Conservation (phyloP, 2,113 vertebrate genomes). For the Hippoglossus stenolepis region DNA sequence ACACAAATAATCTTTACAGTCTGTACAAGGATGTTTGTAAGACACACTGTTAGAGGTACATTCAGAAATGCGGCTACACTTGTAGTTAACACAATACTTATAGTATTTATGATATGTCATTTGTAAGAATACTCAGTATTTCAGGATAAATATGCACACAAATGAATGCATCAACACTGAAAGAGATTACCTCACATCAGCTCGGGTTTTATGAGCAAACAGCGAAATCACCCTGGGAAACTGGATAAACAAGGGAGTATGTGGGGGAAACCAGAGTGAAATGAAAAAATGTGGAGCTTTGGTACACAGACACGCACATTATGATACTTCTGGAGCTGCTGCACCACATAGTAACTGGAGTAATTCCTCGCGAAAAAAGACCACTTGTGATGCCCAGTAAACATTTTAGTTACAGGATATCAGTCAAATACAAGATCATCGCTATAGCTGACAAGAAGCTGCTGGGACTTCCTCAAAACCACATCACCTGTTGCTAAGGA, state of each 20-base stretch:
- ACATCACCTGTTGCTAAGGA: slow-evolving; percentile 20
- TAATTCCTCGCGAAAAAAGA: slow-evolving; percentile 13
- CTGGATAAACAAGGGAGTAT: not conserved
- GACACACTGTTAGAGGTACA: slow-evolving; percentile 63
- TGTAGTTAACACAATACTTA: slow-evolving; percentile 34
- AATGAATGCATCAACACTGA: slow-evolving; percentile 16
- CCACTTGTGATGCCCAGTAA: not conserved
- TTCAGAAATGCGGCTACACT: slow-evolving; percentile 64
- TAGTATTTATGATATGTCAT: slow-evolving; percentile 52
- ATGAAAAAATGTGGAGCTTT: not conserved
- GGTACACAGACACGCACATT: not conserved
- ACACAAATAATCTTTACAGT: slow-evolving; percentile 55
- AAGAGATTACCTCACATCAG: not conserved
- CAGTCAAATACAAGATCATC: slow-evolving; percentile 7
- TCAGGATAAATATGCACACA: slow-evolving; percentile 10
- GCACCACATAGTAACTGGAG: not conserved
- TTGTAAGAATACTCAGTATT: slow-evolving; percentile 36
- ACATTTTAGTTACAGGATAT: slow-evolving; percentile 32
- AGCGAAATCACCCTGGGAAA: not conserved
- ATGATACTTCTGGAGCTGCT: slow-evolving; percentile 10
- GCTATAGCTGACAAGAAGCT: slow-evolving; percentile 17
- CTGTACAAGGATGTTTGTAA: slow-evolving; percentile 57
- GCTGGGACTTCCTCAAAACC: slow-evolving; percentile 47
- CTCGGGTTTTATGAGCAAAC: slow-evolving; percentile 11
- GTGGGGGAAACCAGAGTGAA: not conserved